phyloP scores from a whole-genome alignment of 2,888 invertebrate species.

The Germaria angustata region DNA sequence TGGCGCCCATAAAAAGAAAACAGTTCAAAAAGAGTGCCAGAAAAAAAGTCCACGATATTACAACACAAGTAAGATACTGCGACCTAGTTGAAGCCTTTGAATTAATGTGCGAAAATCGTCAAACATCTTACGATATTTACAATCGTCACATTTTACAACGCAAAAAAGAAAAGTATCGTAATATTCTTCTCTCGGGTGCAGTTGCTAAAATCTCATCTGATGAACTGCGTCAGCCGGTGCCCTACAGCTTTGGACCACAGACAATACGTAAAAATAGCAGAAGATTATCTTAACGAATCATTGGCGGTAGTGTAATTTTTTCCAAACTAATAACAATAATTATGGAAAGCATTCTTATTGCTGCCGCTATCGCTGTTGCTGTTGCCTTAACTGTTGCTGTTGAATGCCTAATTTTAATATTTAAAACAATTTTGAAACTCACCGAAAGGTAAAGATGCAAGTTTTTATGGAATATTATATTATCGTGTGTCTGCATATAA shows the following conservation, averaged over 20 bases:
- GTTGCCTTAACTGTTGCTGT: background rate
- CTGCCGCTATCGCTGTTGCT: background rate
- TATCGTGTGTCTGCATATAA: no score
- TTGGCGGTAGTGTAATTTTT: background rate
- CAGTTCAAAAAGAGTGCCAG: background rate
- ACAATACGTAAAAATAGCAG: constrained; percentile 62
- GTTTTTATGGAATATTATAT: no score
- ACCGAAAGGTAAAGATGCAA: no score
- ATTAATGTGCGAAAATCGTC: constrained; percentile 65
- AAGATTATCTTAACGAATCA: constrained; percentile 4
- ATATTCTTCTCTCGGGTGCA: constrained; percentile 53
- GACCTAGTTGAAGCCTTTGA: constrained; percentile 65
- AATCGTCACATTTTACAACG: constrained; percentile 55
- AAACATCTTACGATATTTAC: constrained; percentile 61
- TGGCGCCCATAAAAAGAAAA: constrained; percentile 40
- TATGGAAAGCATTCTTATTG: background rate
- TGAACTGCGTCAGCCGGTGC: constrained; percentile 48
- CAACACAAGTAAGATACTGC: constrained; percentile 60
- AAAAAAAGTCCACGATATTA: constrained; percentile 40
- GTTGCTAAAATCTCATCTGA: constrained; percentile 51
- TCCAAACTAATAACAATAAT: constrained; percentile 8
- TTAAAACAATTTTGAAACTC: background rate
- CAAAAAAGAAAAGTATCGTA: constrained; percentile 65
- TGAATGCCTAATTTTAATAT: background rate
- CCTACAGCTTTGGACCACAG: constrained; percentile 63